phyloP scores from a whole-genome alignment of 1,140 invertebrate species.

The Drosophila tristis region DNA sequence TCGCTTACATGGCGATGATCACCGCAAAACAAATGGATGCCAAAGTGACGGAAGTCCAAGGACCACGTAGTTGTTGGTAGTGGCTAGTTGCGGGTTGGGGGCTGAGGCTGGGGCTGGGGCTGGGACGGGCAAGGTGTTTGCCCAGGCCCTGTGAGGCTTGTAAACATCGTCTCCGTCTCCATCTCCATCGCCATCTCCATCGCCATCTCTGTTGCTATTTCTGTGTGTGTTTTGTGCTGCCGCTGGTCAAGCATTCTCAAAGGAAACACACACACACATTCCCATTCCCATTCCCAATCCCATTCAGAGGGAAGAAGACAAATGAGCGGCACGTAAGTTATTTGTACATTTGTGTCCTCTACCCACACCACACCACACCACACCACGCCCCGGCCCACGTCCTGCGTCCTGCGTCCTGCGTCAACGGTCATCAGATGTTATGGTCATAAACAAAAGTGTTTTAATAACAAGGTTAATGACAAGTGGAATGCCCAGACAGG shows the following conservation, averaged over 20 bases:
- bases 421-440: constrained; percentile 76
- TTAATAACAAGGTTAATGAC: constrained; percentile 84
- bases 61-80: neutral
- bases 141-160: constrained; percentile 14
- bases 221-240: constrained; percentile 23
- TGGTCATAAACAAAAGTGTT: constrained; percentile 83
- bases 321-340: constrained; percentile 82
- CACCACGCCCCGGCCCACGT: no score
- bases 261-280: neutral
- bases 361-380: neutral
- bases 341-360: constrained; percentile 62
- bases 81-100: no score
- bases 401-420: no score
- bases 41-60: constrained; percentile 32
- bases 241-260: constrained; percentile 29
- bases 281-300: neutral
- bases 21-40: constrained; percentile 72
- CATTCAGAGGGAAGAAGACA: constrained; percentile 47
- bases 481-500: constrained; percentile 70
- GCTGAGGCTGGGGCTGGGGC: no score
- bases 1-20: constrained; percentile 75
- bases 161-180: constrained; percentile 6
- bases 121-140: constrained; percentile 17
- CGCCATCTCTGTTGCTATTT: neutral
- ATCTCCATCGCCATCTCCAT: neutral